Percentiles rank a stretch among this genome's conserved stretches.
Conservation (phyloP, 1,140 invertebrate genomes). For the Mylabris phalerata region DNA sequence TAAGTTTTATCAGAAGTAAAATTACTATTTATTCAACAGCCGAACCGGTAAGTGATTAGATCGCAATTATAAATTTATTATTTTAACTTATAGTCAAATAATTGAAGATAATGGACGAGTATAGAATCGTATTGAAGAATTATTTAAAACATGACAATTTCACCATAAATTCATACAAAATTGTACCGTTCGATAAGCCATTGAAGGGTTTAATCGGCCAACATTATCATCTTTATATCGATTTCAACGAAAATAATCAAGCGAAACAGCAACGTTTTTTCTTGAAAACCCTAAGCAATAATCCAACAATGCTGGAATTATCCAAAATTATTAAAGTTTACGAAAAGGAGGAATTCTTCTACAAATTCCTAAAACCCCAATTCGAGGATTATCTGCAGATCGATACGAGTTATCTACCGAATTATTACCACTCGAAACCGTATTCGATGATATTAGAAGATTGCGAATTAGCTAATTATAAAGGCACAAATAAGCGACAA, state of each 20-base stretch:
- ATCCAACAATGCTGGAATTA: conserved; percentile 9
- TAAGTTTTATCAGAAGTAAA: too few species aligned
- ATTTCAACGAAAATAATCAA: conserved; percentile 8
- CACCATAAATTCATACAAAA: conserved; percentile 5
- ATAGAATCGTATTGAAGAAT: conserved; percentile 3
- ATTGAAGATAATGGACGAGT: conserved; percentile 5
- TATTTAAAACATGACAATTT: conserved; percentile 1
- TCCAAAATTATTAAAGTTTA: conserved; percentile 14
- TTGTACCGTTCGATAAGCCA: conserved; percentile 8
- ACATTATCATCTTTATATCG: conserved; percentile 19
- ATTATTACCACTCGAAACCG: conserved; percentile 19
- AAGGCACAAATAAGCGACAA: conserved; percentile 5
- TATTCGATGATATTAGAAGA: conserved; percentile 23
- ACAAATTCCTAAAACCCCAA: conserved; percentile 7
- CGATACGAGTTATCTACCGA: conserved; percentile 11
- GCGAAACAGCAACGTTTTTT: conserved; percentile 12
- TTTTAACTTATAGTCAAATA: too few species aligned
- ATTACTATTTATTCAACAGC: too few species aligned
- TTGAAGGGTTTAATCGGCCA: conserved; percentile 18
- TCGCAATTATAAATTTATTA: too few species aligned
- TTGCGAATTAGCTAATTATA: conserved; percentile 8
- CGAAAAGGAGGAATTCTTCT: conserved; percentile 25
- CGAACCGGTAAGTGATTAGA: too few species aligned
- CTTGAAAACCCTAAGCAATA: conserved; percentile 20
- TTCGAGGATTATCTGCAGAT: conserved; percentile 9